Percentiles rank a stretch among this genome's conserved stretches.
These are phyloP conservation scores for Amia ocellicauda DNA, from an alignment of 2,113 vertebrate genomes.

Conservation along the genomic window DNA sequence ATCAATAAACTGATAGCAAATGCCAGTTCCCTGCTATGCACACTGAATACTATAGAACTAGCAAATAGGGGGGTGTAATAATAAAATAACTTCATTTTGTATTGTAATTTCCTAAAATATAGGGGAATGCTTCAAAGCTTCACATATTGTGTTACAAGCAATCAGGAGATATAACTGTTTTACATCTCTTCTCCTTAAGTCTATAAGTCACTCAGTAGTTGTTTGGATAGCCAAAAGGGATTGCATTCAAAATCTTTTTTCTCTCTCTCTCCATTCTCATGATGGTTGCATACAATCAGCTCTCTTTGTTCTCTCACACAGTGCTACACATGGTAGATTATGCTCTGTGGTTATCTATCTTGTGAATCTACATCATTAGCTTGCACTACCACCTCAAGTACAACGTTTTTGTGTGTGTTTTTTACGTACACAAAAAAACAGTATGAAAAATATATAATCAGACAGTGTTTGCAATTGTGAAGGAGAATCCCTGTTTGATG, in stretches of 20 bases:
- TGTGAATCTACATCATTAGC: no score
- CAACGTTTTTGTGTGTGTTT: no score
- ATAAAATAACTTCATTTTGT: background rate
- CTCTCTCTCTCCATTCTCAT: conserved; percentile 15
- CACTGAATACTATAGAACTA: background rate
- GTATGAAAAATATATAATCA: no score
- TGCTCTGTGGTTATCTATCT: no score
- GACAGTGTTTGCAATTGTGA: no score
- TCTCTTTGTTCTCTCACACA: conserved; percentile 20
- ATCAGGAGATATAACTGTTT: background rate
- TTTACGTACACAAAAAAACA: no score
- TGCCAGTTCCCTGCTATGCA: background rate
- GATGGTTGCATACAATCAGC: conserved; percentile 34
- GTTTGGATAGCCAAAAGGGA: conserved; percentile 34
- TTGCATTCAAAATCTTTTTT: conserved; percentile 28
- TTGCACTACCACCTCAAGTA: no score
- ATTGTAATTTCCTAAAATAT: background rate
- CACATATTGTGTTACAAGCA: conserved; percentile 4
- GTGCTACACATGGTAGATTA: no score
- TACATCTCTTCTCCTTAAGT: conserved; percentile 29
- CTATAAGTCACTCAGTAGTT: conserved; percentile 23
- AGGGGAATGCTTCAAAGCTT: background rate
- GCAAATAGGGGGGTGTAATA: background rate
- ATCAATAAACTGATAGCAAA: background rate
- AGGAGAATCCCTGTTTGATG: no score